A percentile compares a stretch with the other conserved stretches of the same genome.
Conservation (phyloP, 2,888 invertebrate species). For the Tricholauxania praeusta region DNA sequence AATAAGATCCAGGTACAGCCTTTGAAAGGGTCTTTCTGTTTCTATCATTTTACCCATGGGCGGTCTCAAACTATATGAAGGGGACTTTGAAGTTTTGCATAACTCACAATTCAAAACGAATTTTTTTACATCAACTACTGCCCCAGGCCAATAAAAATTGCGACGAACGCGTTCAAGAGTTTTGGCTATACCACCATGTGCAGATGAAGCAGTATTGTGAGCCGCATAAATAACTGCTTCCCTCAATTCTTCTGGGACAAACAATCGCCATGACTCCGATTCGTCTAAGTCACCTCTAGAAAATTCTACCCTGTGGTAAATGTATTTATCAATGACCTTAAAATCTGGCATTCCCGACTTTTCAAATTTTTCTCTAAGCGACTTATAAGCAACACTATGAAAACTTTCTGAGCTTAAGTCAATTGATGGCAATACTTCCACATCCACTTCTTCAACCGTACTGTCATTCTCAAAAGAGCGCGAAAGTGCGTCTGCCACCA, state of each 20-base stretch:
- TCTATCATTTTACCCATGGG: constrained; percentile 7
- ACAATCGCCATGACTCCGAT: constrained; percentile 9
- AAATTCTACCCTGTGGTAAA: constrained; percentile 15
- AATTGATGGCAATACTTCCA: background rate
- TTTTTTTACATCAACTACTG: background rate
- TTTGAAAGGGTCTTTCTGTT: constrained; percentile 8
- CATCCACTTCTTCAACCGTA: background rate
- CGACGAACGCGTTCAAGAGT: constrained; percentile 10
- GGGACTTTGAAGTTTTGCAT: constrained; percentile 12
- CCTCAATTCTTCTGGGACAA: background rate
- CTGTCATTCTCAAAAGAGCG: background rate
- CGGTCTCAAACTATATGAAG: background rate
- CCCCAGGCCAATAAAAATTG: constrained; percentile 5
- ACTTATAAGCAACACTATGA: background rate
- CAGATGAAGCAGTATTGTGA: constrained; percentile 2
- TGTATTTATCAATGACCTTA: constrained; percentile 9
- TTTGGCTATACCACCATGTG: constrained; percentile 18
- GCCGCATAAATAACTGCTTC: background rate
- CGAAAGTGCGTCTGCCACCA: constrained; percentile 13
- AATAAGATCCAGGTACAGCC: constrained; percentile 8
- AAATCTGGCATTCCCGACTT: background rate
- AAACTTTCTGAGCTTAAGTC: background rate
- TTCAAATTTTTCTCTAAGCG: background rate
- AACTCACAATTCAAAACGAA: constrained; percentile 18
- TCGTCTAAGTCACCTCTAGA: constrained; percentile 3